phyloP scores from a whole-genome alignment of 2,113 vertebrate genomes.

The Oreotragus oreotragus region DNA sequence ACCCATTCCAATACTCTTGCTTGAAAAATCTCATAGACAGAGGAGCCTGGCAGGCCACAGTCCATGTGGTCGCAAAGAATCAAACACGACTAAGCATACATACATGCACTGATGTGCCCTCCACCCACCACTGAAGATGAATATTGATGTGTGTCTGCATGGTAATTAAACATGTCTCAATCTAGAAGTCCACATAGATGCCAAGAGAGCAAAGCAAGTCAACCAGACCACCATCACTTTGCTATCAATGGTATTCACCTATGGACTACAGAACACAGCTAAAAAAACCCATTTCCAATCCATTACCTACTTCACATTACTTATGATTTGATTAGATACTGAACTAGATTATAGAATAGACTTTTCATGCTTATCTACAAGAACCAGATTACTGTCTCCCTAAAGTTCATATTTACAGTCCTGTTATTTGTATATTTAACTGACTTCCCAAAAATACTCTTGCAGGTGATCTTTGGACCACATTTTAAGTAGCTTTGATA shows the following conservation, averaged over 20 bases:
- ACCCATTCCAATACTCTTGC: not conserved
- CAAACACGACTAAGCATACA: not conserved
- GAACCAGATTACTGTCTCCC: not conserved
- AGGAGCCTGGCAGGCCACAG: not conserved
- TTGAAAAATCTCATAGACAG: not conserved
- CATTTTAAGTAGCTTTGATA: too few relatives aligned
- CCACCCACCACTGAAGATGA: not conserved
- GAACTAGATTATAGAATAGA: not conserved
- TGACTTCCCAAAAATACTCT: not conserved
- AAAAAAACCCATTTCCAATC: not conserved
- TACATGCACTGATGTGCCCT: not conserved
- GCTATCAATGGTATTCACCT: not conserved
- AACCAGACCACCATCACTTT: not conserved
- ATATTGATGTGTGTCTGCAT: not conserved
- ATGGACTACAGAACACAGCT: not conserved
- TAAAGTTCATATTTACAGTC: not conserved
- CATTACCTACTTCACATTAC: not conserved
- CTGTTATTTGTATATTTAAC: not conserved
- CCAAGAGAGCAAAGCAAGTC: not conserved
- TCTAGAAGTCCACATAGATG: not conserved
- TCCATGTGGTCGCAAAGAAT: not conserved
- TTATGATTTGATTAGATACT: not conserved
- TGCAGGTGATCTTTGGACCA: not conserved
- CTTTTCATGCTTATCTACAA: not conserved
- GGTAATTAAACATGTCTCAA: not conserved